Conservation (phyloP, 2,797 vertebrate genomes). For the Megaceryle alcyon region DNA sequence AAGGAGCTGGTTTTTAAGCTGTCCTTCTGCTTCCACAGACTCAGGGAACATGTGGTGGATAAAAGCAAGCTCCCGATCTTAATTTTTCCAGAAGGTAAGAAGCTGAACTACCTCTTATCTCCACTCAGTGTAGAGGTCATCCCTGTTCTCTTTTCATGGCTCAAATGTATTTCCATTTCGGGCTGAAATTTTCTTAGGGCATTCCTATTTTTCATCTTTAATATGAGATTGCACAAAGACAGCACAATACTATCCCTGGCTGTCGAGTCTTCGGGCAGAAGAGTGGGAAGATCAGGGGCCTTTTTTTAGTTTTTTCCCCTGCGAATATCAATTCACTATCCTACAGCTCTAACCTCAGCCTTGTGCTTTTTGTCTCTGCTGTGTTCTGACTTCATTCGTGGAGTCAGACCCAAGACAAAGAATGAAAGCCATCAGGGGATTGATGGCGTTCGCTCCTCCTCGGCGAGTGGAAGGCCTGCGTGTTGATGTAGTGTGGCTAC, state of each 20-base stretch:
- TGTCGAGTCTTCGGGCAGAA: not conserved
- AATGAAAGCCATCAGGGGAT: not conserved
- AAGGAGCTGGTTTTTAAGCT: not conserved
- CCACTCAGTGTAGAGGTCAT: not conserved
- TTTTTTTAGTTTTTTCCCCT: not conserved
- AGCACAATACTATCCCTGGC: not conserved
- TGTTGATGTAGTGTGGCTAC: not conserved
- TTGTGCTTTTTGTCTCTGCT: not conserved
- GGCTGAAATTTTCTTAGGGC: not conserved
- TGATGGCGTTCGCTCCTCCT: not conserved
- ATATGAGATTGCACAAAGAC: not conserved
- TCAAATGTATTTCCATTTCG: not conserved
- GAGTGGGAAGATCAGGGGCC: not conserved
- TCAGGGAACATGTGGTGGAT: conserved; percentile 88
- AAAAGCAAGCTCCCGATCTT: conserved; percentile 93
- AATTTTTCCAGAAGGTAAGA: conserved; percentile 96
- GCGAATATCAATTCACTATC: not conserved
- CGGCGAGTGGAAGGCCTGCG: not conserved
- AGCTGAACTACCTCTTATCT: not conserved
- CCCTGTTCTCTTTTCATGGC: not conserved
- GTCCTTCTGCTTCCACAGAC: conserved; percentile 77
- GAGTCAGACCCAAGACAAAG: not conserved
- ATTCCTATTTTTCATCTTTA: not conserved
- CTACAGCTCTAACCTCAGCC: not conserved
- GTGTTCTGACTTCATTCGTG: not conserved